A percentile compares a stretch with the other conserved stretches of the same genome.
Evolutionary conservation across 2,888 invertebrate species (phyloP).

Genomic region (Thysanoteuthis rhombus): DNA sequence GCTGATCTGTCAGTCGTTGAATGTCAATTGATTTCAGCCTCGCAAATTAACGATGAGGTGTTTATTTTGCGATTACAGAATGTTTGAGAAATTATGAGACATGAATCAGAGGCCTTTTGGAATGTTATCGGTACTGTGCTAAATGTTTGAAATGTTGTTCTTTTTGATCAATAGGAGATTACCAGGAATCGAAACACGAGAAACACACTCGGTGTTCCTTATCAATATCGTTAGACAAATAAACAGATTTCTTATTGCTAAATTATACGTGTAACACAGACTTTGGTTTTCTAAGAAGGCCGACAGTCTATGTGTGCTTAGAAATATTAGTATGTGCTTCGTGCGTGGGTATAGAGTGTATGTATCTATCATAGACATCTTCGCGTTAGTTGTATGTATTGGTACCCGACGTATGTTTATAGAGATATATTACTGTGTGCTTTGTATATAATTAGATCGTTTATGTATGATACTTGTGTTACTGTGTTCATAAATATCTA

Average conservation of each 20-base stretch:
- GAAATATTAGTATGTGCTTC: too few species aligned
- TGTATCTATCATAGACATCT: too few species aligned
- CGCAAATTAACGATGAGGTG: neutral
- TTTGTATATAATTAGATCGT: too few species aligned
- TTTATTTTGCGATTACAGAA: neutral
- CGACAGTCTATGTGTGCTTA: too few species aligned
- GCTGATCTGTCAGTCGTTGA: neutral
- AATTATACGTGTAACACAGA: neutral
- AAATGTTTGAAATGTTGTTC: neutral
- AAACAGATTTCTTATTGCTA: neutral
- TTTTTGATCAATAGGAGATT: neutral
- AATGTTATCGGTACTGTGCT: neutral
- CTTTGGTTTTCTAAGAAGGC: neutral
- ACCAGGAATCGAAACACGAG: neutral
- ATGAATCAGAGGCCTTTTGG: neutral
- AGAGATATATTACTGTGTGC: too few species aligned
- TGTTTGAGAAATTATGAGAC: constrained; percentile 12
- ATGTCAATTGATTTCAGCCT: neutral
- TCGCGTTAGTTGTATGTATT: too few species aligned
- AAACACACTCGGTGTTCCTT: neutral
- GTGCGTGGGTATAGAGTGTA: neutral
- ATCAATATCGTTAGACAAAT: neutral
- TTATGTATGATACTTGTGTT: too few species aligned
- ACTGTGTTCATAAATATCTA: too few species aligned
- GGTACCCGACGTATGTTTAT: too few species aligned